Conservation (phyloP, 2,888 invertebrate species). For the Panzeria rudis region DNA sequence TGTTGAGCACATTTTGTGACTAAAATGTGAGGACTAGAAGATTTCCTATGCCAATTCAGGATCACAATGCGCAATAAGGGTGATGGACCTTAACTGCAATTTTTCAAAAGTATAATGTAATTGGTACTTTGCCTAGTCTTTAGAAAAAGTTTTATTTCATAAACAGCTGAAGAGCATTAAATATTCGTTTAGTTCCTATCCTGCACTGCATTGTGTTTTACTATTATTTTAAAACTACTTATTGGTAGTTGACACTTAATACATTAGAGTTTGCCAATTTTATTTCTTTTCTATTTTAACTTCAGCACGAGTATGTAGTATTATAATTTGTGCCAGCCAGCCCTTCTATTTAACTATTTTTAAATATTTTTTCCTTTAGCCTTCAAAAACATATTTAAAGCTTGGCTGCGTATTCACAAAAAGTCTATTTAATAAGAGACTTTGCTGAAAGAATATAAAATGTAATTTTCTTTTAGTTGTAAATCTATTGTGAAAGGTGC, state of each 20-base stretch:
- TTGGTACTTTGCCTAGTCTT: too few relatives aligned
- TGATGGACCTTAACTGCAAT: too few relatives aligned
- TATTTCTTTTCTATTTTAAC: neutral
- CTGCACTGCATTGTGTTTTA: neutral
- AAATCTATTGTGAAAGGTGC: conserved; percentile 52
- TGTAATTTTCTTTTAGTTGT: conserved; percentile 14
- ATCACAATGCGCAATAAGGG: too few relatives aligned
- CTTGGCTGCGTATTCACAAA: conserved; percentile 46
- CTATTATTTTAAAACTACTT: neutral
- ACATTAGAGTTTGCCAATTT: conserved; percentile 36
- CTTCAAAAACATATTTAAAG: conserved; percentile 52
- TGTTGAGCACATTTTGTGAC: too few relatives aligned
- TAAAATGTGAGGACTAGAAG: too few relatives aligned
- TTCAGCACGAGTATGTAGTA: neutral
- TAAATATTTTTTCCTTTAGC: conserved; percentile 30
- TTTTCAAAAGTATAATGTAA: too few relatives aligned
- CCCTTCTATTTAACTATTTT: neutral
- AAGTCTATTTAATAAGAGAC: conserved; percentile 47
- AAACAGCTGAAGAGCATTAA: neutral
- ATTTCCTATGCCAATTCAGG: too few relatives aligned
- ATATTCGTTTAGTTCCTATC: neutral
- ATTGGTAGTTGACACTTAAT: conserved; percentile 51
- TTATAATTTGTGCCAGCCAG: conserved; percentile 19
- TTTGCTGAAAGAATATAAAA: neutral
- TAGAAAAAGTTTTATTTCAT: neutral